Percentiles rank a stretch among this genome's conserved stretches.
phyloP scores from a whole-genome alignment of 2,888 invertebrate species.

The Mayetiola destructor region DNA sequence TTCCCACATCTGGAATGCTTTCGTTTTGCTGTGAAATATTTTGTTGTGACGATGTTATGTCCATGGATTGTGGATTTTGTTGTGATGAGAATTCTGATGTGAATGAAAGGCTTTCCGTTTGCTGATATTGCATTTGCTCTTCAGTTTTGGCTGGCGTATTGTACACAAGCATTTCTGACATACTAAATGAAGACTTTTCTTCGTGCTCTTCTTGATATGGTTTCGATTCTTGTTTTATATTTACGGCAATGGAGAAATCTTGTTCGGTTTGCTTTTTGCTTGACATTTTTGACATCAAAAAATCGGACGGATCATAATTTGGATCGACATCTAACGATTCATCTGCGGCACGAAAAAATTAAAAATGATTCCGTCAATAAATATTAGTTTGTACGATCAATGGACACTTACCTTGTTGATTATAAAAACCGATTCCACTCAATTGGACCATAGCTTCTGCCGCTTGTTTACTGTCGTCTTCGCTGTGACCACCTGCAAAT shows the following conservation, averaged over 20 bases:
- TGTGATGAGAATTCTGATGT: conserved; percentile 17
- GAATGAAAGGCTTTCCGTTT: conserved; percentile 17
- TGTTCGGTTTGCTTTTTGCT: not conserved
- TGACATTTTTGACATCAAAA: conserved; percentile 49
- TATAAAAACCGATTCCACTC: conserved; percentile 49
- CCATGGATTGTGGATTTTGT: conserved; percentile 32
- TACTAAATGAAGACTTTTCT: conserved; percentile 1
- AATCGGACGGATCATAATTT: conserved; percentile 76
- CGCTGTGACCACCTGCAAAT: conserved; percentile 36
- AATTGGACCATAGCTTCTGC: conserved; percentile 66
- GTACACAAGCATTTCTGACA: conserved; percentile 2
- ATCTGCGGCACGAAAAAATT: conserved; percentile 32
- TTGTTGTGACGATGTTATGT: not conserved
- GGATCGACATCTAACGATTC: conserved; percentile 65
- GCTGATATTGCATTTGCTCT: conserved; percentile 14
- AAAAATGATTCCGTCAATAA: not conserved
- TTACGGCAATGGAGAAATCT: not conserved
- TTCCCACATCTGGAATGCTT: conserved; percentile 34
- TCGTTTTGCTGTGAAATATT: not conserved
- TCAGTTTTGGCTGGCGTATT: not conserved
- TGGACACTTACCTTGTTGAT: conserved; percentile 28
- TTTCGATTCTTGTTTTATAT: conserved; percentile 29
- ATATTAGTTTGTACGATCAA: not conserved
- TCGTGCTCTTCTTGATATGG: not conserved
- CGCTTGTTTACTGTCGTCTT: conserved; percentile 54